Conservation (phyloP, 1,140 invertebrate genomes). For the Caenorhabditis tropicalis region DNA sequence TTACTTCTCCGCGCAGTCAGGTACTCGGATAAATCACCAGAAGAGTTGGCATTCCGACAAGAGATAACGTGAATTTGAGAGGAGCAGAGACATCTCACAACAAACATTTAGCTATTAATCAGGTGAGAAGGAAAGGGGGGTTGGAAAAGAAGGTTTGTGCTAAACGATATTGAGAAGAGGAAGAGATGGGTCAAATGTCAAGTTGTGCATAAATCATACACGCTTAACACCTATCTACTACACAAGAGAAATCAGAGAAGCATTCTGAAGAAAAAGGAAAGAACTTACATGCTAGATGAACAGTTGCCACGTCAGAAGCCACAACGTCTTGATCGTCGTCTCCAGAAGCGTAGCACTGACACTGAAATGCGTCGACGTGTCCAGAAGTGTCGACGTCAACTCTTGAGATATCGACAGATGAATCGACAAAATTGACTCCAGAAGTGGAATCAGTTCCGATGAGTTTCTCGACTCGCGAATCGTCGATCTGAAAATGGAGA, state of each 20-base stretch:
- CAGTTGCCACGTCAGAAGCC: constrained; percentile 64
- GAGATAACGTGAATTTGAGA: not conserved
- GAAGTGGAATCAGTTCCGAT: constrained; percentile 67
- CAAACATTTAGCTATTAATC: constrained; percentile 44
- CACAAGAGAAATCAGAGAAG: not conserved
- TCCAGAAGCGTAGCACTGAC: constrained; percentile 66
- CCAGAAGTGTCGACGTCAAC: constrained; percentile 52
- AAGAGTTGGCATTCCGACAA: constrained; percentile 13
- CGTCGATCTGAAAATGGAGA: constrained; percentile 58
- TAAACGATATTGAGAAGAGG: not conserved
- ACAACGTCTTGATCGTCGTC: constrained; percentile 53
- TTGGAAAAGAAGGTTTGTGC: not conserved
- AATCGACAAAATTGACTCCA: constrained; percentile 67
- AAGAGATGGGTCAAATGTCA: not conserved
- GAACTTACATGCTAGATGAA: constrained; percentile 67
- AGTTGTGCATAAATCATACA: constrained; percentile 27
- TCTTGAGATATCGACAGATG: constrained; percentile 71
- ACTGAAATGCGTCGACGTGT: constrained; percentile 64
- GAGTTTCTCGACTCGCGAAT: constrained; percentile 55
- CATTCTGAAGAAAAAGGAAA: not conserved
- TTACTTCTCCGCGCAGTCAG: not conserved
- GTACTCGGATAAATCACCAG: constrained; percentile 35
- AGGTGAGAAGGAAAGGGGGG: not conserved
- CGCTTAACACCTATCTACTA: not conserved
- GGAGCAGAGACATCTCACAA: constrained; percentile 29